Evolutionary conservation across 2,888 invertebrate species (phyloP), one percentile per base, ranked within the genome.

Genomic region (Rhogogaster chlorosoma): DNA sequence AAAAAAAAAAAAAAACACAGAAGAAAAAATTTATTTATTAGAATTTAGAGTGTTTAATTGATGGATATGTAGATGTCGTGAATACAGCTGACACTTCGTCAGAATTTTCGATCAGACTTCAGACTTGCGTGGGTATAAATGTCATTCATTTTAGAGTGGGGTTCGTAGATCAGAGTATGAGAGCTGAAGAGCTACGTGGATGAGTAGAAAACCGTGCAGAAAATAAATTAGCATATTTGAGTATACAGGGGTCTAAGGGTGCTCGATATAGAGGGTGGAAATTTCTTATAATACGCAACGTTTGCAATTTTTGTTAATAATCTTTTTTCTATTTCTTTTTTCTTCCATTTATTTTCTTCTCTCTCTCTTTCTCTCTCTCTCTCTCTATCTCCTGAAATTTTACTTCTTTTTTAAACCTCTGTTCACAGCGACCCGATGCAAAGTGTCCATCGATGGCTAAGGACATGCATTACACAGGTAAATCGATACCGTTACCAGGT

Each of bases 371-470:
- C 3, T 36, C 5, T 49, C 42, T 26, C 12, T 18, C 18, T 18
- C n/a, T 61, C 7, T 1, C 84, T 67, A 82, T 1, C 70, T 71
- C 3, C 77, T 70, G 3, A 29, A 45, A 26, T 57, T 53, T 64
- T 32, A n/a, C 18, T 75, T 10, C 10, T 18, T 70, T 80, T 67
- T 32, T 32, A 0, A 32, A 7, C 3, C 83, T 83, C 61, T 57
- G 57, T 84, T 85, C 87, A 80, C 88, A 91, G 89, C 89, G 89
- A 61, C 87, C 90, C 73, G 90, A 92, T 85, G 91, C 92, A 26
- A 96, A 96, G 93, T 98, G 98, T 94, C 97, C 98, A 78, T 97
- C 97, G 89, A 98, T 98, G 98, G 96, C 97, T 92, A 96, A 96
- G 94, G 97, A 98, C 92, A 97, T 97, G 96, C 97, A 97, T 92